phyloP scores from a whole-genome alignment of 1,140 invertebrate genomes.

The Sitobion miscanthi region DNA sequence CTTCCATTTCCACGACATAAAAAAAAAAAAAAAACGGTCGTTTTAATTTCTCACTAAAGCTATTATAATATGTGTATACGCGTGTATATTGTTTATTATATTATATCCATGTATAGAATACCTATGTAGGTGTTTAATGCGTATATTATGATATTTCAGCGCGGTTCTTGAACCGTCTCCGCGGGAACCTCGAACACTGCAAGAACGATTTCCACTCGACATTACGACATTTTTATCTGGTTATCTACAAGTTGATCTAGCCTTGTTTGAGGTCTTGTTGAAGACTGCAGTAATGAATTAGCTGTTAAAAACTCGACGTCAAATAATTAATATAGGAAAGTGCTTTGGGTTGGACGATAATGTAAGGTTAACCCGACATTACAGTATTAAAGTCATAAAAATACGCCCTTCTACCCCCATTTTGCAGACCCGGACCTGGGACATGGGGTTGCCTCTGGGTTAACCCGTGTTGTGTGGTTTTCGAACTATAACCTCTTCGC shows the following conservation, averaged over 20 bases:
- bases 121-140: background rate
- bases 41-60: background rate
- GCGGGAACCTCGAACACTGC: background rate
- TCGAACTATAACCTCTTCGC: no score
- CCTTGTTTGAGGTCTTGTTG: no score
- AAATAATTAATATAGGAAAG: no score
- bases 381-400: no score
- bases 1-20: background rate
- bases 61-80: background rate
- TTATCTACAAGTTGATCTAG: background rate
- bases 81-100: background rate
- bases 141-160: background rate
- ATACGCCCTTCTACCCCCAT: no score
- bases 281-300: no score
- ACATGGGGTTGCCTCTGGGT: no score
- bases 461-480: no score
- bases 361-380: no score
- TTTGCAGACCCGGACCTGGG: no score
- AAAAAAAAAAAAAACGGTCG: background rate
- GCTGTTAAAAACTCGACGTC: no score
- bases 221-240: background rate
- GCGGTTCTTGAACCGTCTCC: background rate
- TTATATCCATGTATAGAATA: background rate
- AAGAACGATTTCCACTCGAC: background rate
- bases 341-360: no score